Percentiles rank a stretch among this genome's conserved stretches.
Evolutionary conservation across 2,888 invertebrate genomes (phyloP).

Genomic region (Lasioglossum calceatum): DNA sequence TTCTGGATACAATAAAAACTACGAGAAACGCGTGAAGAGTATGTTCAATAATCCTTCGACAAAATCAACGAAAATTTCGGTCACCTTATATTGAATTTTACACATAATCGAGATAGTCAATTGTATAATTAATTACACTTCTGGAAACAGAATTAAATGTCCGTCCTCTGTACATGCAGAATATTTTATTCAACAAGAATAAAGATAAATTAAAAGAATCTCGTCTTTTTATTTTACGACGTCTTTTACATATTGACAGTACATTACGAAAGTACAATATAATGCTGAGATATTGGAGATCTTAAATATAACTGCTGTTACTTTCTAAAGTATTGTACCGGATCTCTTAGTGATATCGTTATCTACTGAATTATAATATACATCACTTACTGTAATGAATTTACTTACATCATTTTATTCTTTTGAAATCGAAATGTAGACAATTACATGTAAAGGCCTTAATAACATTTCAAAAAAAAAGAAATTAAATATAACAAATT

Average conservation of each 20-base stretch:
- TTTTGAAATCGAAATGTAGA: slow-evolving; percentile 56
- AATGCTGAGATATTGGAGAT: slow-evolving; percentile 67
- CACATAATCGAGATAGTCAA: not conserved
- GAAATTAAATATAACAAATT: slow-evolving; percentile 49
- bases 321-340: slow-evolving; percentile 62
- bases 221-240: slow-evolving; percentile 76
- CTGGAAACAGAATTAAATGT: slow-evolving; percentile 24
- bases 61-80: not conserved
- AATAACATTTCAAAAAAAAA: slow-evolving; percentile 46
- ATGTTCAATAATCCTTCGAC: slow-evolving; percentile 26
- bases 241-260: slow-evolving; percentile 79
- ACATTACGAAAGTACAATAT: slow-evolving; percentile 81
- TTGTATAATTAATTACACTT: slow-evolving; percentile 15
- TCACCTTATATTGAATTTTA: not conserved
- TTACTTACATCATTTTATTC: slow-evolving; percentile 66
- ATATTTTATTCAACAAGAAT: slow-evolving; percentile 35
- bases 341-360: slow-evolving; percentile 62
- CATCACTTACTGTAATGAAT: slow-evolving; percentile 67
- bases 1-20: slow-evolving; percentile 86
- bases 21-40: slow-evolving; percentile 62
- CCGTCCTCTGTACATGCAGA: slow-evolving; percentile 8
- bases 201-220: slow-evolving; percentile 72
- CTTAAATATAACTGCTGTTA: slow-evolving; percentile 62
- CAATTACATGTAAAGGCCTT: slow-evolving; percentile 68
- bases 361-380: slow-evolving; percentile 71